Conservation (phyloP, 2,888 invertebrate genomes). For the Noctua comes region DNA sequence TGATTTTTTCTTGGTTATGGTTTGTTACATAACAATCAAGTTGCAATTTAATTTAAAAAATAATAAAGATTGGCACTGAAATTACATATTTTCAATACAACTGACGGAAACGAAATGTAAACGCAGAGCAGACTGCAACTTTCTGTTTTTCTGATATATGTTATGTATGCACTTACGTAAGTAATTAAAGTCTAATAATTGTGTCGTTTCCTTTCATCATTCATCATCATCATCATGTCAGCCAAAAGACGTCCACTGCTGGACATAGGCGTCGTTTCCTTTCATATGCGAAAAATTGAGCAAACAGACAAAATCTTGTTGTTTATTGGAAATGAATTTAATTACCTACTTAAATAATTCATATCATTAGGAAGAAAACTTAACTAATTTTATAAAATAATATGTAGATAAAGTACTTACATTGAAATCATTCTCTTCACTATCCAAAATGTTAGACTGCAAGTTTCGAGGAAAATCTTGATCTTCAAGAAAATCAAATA, state of each 20-base stretch:
- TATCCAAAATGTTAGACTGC: not conserved
- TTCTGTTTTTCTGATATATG: not conserved
- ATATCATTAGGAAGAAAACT: not conserved
- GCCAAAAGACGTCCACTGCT: too few relatives aligned
- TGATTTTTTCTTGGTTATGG: not conserved
- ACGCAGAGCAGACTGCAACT: not conserved
- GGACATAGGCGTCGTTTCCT: not conserved
- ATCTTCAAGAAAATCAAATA: conserved; percentile 55
- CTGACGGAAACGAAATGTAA: not conserved
- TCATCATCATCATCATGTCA: too few relatives aligned
- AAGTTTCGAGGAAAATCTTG: conserved; percentile 10
- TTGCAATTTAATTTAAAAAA: not conserved
- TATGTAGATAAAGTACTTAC: not conserved
- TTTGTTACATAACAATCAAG: not conserved
- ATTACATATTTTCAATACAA: not conserved
- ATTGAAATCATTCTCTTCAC: not conserved
- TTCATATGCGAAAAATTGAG: not conserved
- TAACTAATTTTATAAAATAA: not conserved
- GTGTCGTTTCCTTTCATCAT: not conserved
- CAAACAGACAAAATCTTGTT: not conserved
- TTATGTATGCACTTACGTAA: not conserved
- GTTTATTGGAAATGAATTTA: not conserved
- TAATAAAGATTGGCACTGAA: not conserved
- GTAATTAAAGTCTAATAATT: not conserved
- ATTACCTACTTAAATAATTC: not conserved